Conservation (phyloP, 2,888 invertebrate species). For the Protonemura montana region DNA sequence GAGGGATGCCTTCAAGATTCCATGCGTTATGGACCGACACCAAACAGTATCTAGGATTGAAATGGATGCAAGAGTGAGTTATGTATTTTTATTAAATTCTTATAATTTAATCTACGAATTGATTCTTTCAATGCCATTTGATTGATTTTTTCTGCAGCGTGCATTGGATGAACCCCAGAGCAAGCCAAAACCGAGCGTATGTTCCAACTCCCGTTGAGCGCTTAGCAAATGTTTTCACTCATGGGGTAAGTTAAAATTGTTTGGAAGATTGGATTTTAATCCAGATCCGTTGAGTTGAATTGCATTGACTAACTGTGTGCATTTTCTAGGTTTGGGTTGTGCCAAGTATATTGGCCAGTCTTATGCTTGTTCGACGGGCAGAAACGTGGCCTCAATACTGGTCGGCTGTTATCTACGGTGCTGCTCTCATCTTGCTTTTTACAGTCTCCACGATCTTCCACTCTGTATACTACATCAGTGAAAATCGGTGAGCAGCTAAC, state of each 20-base stretch:
- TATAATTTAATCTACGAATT: no score
- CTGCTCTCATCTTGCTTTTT: constrained; percentile 84
- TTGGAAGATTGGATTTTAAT: neutral
- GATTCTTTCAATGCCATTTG: no score
- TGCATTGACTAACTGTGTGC: neutral
- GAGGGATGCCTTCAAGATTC: constrained; percentile 23
- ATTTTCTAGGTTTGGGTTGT: constrained; percentile 73
- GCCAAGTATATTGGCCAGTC: constrained; percentile 81
- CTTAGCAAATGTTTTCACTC: constrained; percentile 89
- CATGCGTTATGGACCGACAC: constrained; percentile 29
- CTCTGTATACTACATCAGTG: constrained; percentile 79
- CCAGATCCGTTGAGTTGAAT: neutral
- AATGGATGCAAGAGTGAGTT: constrained; percentile 46
- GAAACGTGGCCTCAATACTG: constrained; percentile 76
- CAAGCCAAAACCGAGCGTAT: constrained; percentile 80
- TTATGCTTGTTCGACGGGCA: constrained; percentile 78
- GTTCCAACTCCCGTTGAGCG: constrained; percentile 89
- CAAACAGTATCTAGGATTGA: constrained; percentile 27
- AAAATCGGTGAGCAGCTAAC: constrained; percentile 61
- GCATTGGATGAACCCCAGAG: constrained; percentile 83
- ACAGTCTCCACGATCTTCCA: constrained; percentile 91
- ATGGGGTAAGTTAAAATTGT: constrained; percentile 66
- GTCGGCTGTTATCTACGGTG: constrained; percentile 86
- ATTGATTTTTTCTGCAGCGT: constrained; percentile 56
- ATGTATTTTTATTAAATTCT: neutral